Evolutionary conservation across 2,797 vertebrate species (phyloP).

Genomic region (Centroberyx gerrardi): DNA sequence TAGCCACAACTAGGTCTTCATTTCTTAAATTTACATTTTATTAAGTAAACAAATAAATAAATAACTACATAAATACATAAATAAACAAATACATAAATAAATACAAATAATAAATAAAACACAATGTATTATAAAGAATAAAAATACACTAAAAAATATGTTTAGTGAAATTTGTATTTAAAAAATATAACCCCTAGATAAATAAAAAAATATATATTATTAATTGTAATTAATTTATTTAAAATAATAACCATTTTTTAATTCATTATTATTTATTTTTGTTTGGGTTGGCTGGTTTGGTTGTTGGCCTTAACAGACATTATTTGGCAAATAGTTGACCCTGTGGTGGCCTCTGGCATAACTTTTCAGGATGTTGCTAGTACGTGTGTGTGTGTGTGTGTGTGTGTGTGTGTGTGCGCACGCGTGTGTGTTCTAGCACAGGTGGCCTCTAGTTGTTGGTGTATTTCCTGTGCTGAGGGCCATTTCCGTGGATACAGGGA

Average conservation of each 20-base stretch:
- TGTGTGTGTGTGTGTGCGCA: conserved; percentile 21
- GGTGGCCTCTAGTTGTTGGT: conserved; percentile 73
- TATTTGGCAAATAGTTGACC: conserved; percentile 23
- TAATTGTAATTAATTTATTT: too few species aligned
- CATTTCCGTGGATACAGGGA: conserved; percentile 83
- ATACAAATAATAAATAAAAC: too few species aligned
- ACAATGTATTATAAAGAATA: too few species aligned
- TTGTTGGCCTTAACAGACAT: neutral
- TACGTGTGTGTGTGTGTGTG: conserved; percentile 18
- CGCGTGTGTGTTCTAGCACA: conserved; percentile 25
- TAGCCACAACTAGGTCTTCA: too few species aligned
- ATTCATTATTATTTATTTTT: neutral
- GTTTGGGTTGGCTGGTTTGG: neutral
- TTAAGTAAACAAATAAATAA: too few species aligned
- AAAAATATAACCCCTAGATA: too few species aligned
- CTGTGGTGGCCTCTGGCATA: neutral
- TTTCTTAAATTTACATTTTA: too few species aligned
- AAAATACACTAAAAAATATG: too few species aligned
- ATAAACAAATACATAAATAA: too few species aligned
- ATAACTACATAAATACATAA: too few species aligned
- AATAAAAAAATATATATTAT: too few species aligned
- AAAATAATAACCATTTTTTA: neutral
- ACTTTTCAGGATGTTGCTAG: conserved; percentile 28
- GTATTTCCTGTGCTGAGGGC: conserved; percentile 81
- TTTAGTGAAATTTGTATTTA: too few species aligned